Base-by-base conservation (phyloP, 2,888 invertebrate genomes). In the Abscondita cerata region DNA sequence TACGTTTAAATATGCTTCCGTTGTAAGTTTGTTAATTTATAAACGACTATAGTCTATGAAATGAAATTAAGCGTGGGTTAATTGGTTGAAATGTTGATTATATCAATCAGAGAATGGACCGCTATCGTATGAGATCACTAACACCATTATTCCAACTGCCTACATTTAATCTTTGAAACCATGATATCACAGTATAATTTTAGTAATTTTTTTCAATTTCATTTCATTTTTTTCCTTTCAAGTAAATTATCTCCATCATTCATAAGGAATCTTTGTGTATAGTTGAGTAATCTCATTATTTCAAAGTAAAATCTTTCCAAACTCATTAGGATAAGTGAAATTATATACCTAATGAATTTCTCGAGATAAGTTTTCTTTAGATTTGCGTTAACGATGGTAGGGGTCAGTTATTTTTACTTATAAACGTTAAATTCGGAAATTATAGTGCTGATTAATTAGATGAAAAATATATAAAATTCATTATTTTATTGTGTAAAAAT, bases 21-120 rank as follows among this genome's bases (percentile, higher is more conserved):
- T 25, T 25, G 25, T 25, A 25, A 25, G 51, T 41, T 20, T 34
- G 6, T 19, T 36, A 34, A 19, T 44, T 20, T 19, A 34, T 53
- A 47, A 40, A 59, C 53, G 47, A 34, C 48, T 48, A 12, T 50
- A 33, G 12, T 18, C 48, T 57, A 62, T 64, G 47, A 65, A 65
- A 48, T 53, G 52, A 51, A 70, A 69, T 68, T 66, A 67, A 62
- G 66, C 70, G 71, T 71, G 71, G 71, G 71, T 67, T 70, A 70
- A 71, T 71, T 70, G 71, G 59, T 67, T 70, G 53, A 65, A 68
- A 66, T 62, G 66, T 60, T 71, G 61, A 71, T 70, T 71, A 64
- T 48, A 61, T 59, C 65, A 68, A 70, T 70, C 63, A 66, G 62
- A 62, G 55, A 59, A 53, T 48, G 52, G 31, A 53, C 53, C 52